These are phyloP conservation scores for Tringa solitaria DNA, from an alignment of 2,113 vertebrate species.

Conservation along the genomic window DNA sequence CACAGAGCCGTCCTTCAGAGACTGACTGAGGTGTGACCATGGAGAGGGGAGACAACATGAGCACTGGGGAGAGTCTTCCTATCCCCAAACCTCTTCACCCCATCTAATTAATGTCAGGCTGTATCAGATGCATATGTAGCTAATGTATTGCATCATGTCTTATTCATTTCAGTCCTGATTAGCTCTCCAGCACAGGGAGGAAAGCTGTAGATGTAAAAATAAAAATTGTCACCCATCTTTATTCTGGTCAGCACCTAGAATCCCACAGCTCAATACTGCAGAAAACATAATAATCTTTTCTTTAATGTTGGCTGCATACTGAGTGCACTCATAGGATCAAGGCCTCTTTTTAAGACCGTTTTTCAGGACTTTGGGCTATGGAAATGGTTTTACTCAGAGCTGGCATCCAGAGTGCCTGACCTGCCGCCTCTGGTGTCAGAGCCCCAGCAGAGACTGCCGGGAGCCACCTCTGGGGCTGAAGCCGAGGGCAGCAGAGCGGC, in stretches of 20 bases:
- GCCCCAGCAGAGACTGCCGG: not conserved
- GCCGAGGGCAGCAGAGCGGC: not conserved
- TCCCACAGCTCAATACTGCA: constrained; percentile 32
- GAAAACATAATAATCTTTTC: constrained; percentile 59
- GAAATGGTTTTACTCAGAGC: not conserved
- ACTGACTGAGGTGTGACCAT: accelerated
- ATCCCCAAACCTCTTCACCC: not conserved
- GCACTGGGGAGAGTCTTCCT: not conserved
- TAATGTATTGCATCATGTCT: not conserved
- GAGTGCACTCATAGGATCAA: not conserved
- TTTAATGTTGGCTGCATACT: constrained; percentile 20
- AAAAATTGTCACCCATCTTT: constrained; percentile 53
- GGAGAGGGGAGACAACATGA: not conserved
- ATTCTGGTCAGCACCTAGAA: constrained; percentile 30
- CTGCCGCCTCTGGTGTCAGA: not conserved
- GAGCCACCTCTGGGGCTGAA: not conserved
- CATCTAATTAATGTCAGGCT: not conserved
- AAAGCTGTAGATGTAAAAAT: constrained; percentile 18
- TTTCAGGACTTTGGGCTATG: constrained; percentile 3
- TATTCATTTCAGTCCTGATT: constrained; percentile 28
- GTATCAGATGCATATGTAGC: not conserved
- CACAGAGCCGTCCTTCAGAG: accelerated
- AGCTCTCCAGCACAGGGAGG: constrained; percentile 31
- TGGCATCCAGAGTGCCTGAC: not conserved
- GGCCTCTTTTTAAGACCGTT: not conserved